Evolutionary conservation across 2,113 vertebrate species (phyloP).

Genomic region (Poeciliopsis occidentalis): DNA sequence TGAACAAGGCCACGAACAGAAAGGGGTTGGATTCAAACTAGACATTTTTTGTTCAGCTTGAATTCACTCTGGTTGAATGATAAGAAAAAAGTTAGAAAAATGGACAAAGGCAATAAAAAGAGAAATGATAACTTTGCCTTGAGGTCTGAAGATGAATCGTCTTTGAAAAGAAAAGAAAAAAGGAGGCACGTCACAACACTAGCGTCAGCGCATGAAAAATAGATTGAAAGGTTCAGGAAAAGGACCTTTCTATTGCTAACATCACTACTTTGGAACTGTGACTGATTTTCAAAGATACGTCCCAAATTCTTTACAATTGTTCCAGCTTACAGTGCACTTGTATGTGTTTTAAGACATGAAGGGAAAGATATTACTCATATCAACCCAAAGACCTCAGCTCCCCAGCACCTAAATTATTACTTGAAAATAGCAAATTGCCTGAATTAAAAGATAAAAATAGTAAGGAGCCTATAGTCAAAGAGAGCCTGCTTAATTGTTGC

Average conservation of each 20-base stretch:
- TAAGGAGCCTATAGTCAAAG: conserved; percentile 14
- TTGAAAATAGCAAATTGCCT: conserved; percentile 27
- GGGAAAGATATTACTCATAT: not conserved
- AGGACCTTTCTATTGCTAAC: conserved; percentile 36
- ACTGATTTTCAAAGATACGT: conserved; percentile 45
- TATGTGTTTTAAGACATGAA: not conserved
- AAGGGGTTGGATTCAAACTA: conserved; percentile 13
- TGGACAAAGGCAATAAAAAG: conserved; percentile 30
- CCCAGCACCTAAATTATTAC: conserved; percentile 13
- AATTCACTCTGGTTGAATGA: not conserved
- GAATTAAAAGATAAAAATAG: conserved; percentile 23
- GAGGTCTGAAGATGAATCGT: conserved; percentile 26
- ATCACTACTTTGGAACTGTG: conserved; percentile 18
- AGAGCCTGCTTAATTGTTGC: conserved; percentile 5
- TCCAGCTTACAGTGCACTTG: not conserved
- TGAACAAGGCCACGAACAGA: conserved; percentile 7
- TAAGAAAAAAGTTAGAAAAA: conserved; percentile 18
- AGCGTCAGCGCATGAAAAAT: conserved; percentile 35
- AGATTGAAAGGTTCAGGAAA: conserved; percentile 31
- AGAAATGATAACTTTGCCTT: conserved; percentile 28
- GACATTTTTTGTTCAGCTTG: not conserved
- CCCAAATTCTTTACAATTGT: not conserved
- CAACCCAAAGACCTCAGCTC: not conserved
- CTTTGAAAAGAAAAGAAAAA: conserved; percentile 5
- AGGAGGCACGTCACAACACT: not conserved